These are phyloP conservation scores for Heliothis virescens DNA, from an alignment of 1,140 invertebrate genomes.

Conservation along the genomic window DNA sequence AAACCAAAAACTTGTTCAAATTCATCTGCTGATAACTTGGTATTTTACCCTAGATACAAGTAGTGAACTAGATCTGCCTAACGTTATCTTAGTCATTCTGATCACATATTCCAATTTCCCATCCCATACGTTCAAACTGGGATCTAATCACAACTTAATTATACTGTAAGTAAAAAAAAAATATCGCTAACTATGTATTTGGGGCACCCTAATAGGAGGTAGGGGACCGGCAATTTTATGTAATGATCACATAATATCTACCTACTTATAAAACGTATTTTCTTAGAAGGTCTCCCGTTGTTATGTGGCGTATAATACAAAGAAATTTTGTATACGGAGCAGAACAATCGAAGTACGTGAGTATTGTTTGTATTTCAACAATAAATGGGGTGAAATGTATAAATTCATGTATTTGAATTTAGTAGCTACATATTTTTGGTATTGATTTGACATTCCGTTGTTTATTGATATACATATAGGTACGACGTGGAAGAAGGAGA, in stretches of 20 bases:
- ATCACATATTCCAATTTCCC: constrained; percentile 35
- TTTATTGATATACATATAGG: too few relatives aligned
- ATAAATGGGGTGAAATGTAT: not conserved
- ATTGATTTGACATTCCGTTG: too few relatives aligned
- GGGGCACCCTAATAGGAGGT: constrained; percentile 5
- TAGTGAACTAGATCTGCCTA: not conserved
- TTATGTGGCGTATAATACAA: not conserved
- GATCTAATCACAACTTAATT: constrained; percentile 38
- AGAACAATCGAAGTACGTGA: not conserved
- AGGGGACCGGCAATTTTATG: constrained; percentile 3
- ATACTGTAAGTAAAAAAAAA: constrained; percentile 20
- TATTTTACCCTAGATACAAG: too few relatives aligned
- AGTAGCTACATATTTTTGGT: too few relatives aligned
- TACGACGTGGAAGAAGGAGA: too few relatives aligned
- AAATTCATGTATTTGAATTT: too few relatives aligned
- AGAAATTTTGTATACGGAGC: not conserved
- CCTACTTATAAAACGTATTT: constrained; percentile 5
- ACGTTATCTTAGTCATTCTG: constrained; percentile 1
- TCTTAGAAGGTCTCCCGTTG: not conserved
- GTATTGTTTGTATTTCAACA: not conserved
- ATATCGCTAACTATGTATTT: constrained; percentile 21
- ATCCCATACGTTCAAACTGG: constrained; percentile 23
- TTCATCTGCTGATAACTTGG: too few relatives aligned
- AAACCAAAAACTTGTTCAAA: too few relatives aligned
- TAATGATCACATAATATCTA: constrained; percentile 20